These are phyloP conservation scores for Rattus rattus DNA, from an alignment of 2,113 vertebrate genomes.

Conservation along the genomic window DNA sequence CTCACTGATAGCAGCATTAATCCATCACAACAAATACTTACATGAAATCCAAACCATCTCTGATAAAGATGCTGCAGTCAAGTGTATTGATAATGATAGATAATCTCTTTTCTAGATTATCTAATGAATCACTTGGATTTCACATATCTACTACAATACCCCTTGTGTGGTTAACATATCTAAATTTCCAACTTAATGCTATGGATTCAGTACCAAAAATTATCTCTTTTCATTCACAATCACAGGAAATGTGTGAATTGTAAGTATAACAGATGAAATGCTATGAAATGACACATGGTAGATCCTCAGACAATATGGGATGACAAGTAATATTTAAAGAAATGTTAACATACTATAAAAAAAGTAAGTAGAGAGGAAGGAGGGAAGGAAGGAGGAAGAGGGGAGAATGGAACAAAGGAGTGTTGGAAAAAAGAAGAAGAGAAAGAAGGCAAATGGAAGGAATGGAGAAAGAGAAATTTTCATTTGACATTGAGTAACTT, in stretches of 20 bases:
- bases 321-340: not conserved
- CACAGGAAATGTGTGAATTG: not conserved
- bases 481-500: not conserved
- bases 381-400: not conserved
- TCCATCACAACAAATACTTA: not conserved
- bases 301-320: not conserved
- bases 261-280: not conserved
- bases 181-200: not conserved
- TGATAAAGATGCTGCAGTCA: not conserved
- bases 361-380: not conserved
- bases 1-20: not conserved
- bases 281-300: not conserved
- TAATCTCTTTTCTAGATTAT: not conserved
- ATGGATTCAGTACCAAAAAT: not conserved
- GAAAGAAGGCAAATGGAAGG: not conserved
- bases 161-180: not conserved
- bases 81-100: not conserved
- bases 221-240: not conserved
- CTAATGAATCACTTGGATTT: not conserved
- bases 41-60: not conserved
- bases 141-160: not conserved
- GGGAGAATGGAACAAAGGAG: too few species aligned
- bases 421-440: too few species aligned
- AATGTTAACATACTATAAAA: not conserved
- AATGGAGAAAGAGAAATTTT: not conserved